Conservation (phyloP, 2,888 invertebrate genomes). For the Dryomyza anilis region DNA sequence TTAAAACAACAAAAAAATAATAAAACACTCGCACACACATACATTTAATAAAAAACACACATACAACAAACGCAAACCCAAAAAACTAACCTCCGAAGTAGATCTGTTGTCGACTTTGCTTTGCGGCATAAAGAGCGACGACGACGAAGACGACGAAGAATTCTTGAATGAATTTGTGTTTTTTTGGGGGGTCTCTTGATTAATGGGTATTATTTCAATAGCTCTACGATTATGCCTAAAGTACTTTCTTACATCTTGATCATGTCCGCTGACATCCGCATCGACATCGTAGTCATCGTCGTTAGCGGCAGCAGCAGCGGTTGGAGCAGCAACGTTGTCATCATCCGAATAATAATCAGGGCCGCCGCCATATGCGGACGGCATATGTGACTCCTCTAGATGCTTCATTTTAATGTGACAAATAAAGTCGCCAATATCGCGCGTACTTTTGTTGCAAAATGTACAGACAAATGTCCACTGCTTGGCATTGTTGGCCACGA, state of each 20-base stretch:
- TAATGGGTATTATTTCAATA: slow-evolving; percentile 28
- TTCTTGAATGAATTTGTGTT: background rate
- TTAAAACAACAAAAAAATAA: too few species aligned
- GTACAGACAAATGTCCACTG: slow-evolving; percentile 48
- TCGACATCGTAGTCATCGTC: slow-evolving; percentile 28
- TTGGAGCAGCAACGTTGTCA: slow-evolving; percentile 18
- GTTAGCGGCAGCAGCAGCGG: background rate
- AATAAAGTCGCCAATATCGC: slow-evolving; percentile 46
- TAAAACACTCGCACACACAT: too few species aligned
- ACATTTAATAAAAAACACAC: too few species aligned
- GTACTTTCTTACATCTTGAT: slow-evolving; percentile 40
- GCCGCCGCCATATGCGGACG: slow-evolving; percentile 4
- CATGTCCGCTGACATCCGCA: slow-evolving; percentile 33
- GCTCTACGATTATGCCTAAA: slow-evolving; percentile 24
- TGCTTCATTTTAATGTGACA: slow-evolving; percentile 44
- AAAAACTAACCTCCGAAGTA: slow-evolving; percentile 25
- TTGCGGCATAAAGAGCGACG: too few species aligned
- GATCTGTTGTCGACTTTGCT: slow-evolving; percentile 8
- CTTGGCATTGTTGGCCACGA: slow-evolving; percentile 44
- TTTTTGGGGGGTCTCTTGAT: slow-evolving; percentile 4
- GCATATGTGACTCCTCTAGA: slow-evolving; percentile 29
- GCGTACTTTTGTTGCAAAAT: slow-evolving; percentile 44
- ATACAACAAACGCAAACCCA: background rate
- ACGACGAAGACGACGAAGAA: slow-evolving; percentile 2
- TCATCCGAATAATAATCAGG: slow-evolving; percentile 28